Percentiles rank a stretch among this genome's conserved stretches.
Conservation (phyloP, 1,140 invertebrate species). For the Paraescarpia echinospica region DNA sequence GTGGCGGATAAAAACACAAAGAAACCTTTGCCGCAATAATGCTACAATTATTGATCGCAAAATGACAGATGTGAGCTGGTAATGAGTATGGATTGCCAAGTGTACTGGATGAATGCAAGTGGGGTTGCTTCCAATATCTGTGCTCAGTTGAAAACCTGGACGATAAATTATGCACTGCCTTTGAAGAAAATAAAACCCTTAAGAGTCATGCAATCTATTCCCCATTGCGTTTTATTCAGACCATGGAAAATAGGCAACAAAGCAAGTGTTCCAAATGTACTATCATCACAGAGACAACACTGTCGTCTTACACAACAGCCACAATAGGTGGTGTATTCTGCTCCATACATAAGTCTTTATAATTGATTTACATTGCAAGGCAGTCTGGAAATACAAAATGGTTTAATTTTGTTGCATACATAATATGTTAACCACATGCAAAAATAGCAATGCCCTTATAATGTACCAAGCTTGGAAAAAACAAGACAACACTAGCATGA, state of each 20-base stretch:
- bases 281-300: no score
- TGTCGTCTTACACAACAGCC: no score
- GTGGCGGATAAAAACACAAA: neutral
- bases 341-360: neutral
- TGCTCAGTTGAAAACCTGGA: neutral
- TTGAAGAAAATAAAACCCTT: no score
- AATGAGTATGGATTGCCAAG: neutral
- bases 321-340: no score
- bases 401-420: neutral
- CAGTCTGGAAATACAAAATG: neutral
- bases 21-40: neutral
- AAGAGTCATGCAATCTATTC: no score
- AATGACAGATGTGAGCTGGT: neutral
- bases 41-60: neutral
- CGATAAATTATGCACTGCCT: neutral
- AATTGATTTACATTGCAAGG: neutral
- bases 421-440: neutral
- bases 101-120: neutral
- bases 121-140: neutral
- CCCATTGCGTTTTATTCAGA: no score
- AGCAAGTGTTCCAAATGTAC: no score
- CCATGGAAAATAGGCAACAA: no score
- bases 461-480: neutral
- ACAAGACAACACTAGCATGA: neutral
- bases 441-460: neutral